Evolutionary conservation across 2,797 vertebrate genomes (phyloP).

Genomic region (Toxotes lorentzi): DNA sequence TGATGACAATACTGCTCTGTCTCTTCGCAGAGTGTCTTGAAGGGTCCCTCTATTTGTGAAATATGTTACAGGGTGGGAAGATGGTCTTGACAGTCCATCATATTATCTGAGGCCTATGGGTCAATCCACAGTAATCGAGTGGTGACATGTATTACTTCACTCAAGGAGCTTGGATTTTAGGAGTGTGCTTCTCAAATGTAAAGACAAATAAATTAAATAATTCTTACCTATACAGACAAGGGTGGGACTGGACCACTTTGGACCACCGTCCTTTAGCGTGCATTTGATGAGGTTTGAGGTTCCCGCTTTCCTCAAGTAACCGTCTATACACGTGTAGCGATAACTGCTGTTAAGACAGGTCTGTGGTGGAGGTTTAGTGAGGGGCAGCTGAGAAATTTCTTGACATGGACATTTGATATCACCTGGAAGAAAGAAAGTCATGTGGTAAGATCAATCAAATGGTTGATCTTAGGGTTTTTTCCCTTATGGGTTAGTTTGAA

Average conservation of each 20-base stretch:
- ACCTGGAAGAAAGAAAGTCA: slow-evolving; percentile 29
- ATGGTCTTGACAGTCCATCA: no score
- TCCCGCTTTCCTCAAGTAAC: slow-evolving; percentile 72
- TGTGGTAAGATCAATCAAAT: neutral
- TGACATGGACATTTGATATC: slow-evolving; percentile 35
- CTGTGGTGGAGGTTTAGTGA: neutral
- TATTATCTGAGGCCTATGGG: neutral
- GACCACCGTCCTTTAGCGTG: fast-evolving
- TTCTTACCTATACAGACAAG: slow-evolving; percentile 80
- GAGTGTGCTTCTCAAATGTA: neutral
- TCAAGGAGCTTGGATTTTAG: neutral
- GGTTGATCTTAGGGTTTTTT: neutral
- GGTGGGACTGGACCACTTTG: fast-evolving
- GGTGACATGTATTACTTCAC: neutral
- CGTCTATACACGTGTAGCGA: slow-evolving; percentile 64
- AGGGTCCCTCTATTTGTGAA: no score
- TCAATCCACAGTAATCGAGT: no score
- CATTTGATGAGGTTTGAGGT: slow-evolving; percentile 75
- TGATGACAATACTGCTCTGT: neutral
- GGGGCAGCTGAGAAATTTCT: fast-evolving
- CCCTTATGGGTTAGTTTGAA: neutral
- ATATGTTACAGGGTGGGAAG: no score
- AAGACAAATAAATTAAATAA: neutral
- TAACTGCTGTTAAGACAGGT: fast-evolving
- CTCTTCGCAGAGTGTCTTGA: neutral